phyloP scores from a whole-genome alignment of 2,113 vertebrate species.

The Crypturellus undulatus region DNA sequence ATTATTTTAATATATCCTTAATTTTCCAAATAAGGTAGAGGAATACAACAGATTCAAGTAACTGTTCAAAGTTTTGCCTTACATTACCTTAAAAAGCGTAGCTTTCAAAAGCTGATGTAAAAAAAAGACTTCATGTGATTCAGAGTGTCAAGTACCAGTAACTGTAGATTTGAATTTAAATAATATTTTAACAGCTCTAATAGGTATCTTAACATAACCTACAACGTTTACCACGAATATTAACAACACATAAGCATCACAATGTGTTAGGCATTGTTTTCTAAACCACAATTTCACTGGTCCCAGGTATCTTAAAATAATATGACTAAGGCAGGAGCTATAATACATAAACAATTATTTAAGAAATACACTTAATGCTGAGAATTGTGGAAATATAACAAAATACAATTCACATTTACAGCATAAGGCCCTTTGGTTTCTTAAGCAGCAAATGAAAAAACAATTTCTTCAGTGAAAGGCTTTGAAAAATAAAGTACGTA shows the following conservation, averaged over 20 bases:
- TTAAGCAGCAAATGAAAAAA: slow-evolving; percentile 79
- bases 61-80: slow-evolving; percentile 23
- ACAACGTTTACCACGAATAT: slow-evolving; percentile 8
- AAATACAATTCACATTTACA: slow-evolving; percentile 80
- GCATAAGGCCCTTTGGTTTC: slow-evolving; percentile 82
- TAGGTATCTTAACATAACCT: slow-evolving; percentile 33
- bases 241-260: slow-evolving; percentile 62
- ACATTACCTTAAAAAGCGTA: slow-evolving; percentile 11
- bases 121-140: slow-evolving; percentile 5
- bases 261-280: slow-evolving; percentile 46
- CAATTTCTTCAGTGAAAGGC: slow-evolving; percentile 71
- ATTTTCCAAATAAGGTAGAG: slow-evolving; percentile 29
- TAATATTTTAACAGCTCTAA: slow-evolving; percentile 4
- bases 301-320: slow-evolving; percentile 75
- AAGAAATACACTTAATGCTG: slow-evolving; percentile 64
- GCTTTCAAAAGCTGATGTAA: slow-evolving; percentile 16
- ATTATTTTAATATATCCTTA: background rate
- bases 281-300: slow-evolving; percentile 69
- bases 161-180: background rate
- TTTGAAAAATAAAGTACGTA: slow-evolving; percentile 73
- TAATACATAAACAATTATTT: slow-evolving; percentile 57
- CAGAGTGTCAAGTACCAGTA: slow-evolving; percentile 14
- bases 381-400: slow-evolving; percentile 66
- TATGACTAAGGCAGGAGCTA: slow-evolving; percentile 65
- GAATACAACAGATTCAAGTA: slow-evolving; percentile 57